Evolutionary conservation across 2,888 invertebrate genomes (phyloP), one percentile per base, ranked within the genome.

Genomic region (Phlogophora meticulosa): DNA sequence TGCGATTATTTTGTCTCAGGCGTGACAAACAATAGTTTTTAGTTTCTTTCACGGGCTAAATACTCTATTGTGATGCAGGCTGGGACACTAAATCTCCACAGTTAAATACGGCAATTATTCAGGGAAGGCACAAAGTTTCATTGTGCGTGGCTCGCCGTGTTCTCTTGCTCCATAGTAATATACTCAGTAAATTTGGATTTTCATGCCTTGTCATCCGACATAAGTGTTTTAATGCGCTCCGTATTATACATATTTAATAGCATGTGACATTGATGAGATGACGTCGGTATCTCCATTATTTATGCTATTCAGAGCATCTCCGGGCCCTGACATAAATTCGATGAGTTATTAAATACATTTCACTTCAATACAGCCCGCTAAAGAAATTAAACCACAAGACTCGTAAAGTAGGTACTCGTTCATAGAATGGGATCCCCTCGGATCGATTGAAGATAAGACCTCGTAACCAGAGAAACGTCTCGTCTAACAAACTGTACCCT

Each of bases 71-170:
- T 90, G 85, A 87, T 85, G 87, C 86, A 88, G 88, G 83, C 81
- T 84, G 82, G 84, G 85, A 88, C 86, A 87, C 87, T 90, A 90
- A 91, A 89, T 89, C 90, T 88, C 85, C 83, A 82, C 86, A 90
- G 90, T 91, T 93, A 93, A 94, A 93, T 90, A 90, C 92, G 89
- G 90, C 92, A 93, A 94, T 94, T 94, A 94, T 93, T 92, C 91
- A 91, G 90, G 87, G 88, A 91, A 90, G 90, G 90, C 91, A 88
- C 87, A 88, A 84, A 86, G 88, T 86, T 89, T 90, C 91, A 92
- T 93, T 93, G 92, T 94, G 90, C 88, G 87, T 87, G 86, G 83
- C 80, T 83, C 85, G 83, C 68, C 85, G 84, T 77, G 83, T 76
- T 84, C 85, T 84, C 85, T 76, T 86, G 85, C 83, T 83, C 84